Evolutionary conservation across 2,888 invertebrate genomes (phyloP).

Genomic region (Drosophila prostipennis): DNA sequence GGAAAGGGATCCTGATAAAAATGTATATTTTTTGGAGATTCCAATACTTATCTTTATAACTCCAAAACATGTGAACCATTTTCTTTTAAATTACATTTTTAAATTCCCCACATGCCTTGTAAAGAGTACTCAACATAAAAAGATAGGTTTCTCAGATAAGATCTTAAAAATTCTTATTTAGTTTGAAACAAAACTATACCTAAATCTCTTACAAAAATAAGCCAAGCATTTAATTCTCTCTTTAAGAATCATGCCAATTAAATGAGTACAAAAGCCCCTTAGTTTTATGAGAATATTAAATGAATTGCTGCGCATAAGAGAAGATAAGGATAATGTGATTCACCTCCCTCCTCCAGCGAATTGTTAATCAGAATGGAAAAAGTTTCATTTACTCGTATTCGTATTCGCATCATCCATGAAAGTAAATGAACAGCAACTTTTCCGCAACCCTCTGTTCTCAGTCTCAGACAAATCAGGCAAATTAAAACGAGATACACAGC

Average conservation of each 20-base stretch:
- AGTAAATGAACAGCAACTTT: slow-evolving; percentile 8
- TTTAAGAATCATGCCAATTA: background rate
- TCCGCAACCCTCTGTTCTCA: slow-evolving; percentile 2
- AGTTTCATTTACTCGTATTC: slow-evolving; percentile 23
- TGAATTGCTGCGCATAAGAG: background rate
- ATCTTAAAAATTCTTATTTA: too few species aligned
- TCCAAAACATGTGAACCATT: too few species aligned
- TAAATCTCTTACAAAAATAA: too few species aligned
- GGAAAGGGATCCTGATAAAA: too few species aligned
- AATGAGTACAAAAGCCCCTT: background rate
- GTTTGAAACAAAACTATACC: too few species aligned
- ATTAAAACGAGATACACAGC: slow-evolving; percentile 24
- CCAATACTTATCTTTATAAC: background rate
- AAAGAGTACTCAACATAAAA: too few species aligned
- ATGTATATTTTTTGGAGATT: background rate
- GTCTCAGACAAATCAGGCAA: slow-evolving; percentile 12
- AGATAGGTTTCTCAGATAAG: too few species aligned
- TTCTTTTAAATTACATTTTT: background rate
- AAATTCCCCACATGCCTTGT: background rate
- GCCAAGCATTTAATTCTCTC: too few species aligned
- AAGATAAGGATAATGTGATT: slow-evolving; percentile 18
- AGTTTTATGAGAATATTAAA: slow-evolving; percentile 3
- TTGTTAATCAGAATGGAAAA: slow-evolving; percentile 33
- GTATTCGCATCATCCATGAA: background rate
- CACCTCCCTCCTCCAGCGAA: background rate